A percentile compares a stretch with the other conserved stretches of the same genome.
These are phyloP conservation scores for Labeo catla DNA, from an alignment of 2,113 vertebrate species.

Conservation along the genomic window DNA sequence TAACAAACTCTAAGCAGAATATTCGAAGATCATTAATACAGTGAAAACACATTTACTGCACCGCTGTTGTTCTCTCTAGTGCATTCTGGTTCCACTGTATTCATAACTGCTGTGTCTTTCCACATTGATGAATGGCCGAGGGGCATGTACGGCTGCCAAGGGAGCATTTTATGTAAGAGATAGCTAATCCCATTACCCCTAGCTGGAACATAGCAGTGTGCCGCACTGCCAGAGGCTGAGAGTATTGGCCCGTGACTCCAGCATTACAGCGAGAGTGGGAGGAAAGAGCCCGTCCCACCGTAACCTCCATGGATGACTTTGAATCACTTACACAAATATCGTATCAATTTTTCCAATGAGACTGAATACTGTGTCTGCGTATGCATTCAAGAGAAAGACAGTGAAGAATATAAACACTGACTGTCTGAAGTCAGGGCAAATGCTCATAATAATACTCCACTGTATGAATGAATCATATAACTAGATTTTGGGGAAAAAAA, in stretches of 20 bases:
- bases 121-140: not conserved
- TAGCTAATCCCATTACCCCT: constrained; percentile 53
- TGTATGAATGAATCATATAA: not conserved
- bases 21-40: not conserved
- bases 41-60: not conserved
- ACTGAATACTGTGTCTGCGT: not conserved
- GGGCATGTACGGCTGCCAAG: constrained; percentile 20
- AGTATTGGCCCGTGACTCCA: not conserved
- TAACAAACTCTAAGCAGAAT: not conserved
- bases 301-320: constrained; percentile 15
- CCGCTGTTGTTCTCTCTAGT: not conserved
- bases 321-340: constrained; percentile 2
- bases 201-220: constrained; percentile 16
- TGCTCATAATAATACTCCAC: not conserved
- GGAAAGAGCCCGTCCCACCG: not conserved
- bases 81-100: constrained; percentile 3
- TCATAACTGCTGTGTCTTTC: constrained; percentile 24
- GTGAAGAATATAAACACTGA: not conserved
- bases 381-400: not conserved
- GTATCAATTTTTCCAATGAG: not conserved
- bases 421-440: not conserved
- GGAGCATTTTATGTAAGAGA: constrained; percentile 49
- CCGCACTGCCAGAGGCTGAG: constrained; percentile 10
- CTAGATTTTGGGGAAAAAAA: not conserved
- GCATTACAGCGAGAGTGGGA: not conserved